Base-by-base conservation (phyloP, 2,113 vertebrate genomes). In the Erpornis zantholeuca region DNA sequence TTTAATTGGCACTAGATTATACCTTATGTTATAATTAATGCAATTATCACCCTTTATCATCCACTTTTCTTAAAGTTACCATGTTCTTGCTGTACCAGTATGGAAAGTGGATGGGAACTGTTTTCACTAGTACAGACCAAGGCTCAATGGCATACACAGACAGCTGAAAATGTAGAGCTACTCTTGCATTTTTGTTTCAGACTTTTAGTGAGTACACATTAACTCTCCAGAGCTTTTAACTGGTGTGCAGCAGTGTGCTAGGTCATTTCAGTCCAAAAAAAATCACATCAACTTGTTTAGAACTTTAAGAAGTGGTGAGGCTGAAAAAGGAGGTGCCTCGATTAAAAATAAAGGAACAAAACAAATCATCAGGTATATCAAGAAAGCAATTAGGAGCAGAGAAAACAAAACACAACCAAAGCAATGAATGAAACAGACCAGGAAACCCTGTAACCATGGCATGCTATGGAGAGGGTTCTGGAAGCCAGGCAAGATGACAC, bases 381-480 rank as follows among this genome's bases (percentile, higher is more conserved):
- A 98, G 98, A 97, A 97, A 95, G 97, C 96, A 97, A 97, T 97
- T 95, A 96, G 97, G 96, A 98, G 86, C 95, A 90, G 96, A 97
- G 96, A 96, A 98, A 97, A 98, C 96, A 97, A 97, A 98, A 98
- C 97, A 98, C 94, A 98, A 98, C 97, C 97, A 98, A 98, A 98
- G 98, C 97, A 97, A 98, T 98, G 98, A 96, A 98, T 98, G 98
- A 97, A 98, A 98, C 97, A 96, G 97, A 98, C 97, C 98, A 97
- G 98, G 98, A 98, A 98, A 98, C 98, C 98, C 98, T 98, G 98
- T 98, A 98, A 98, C 98, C 98, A 98, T 98, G 98, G 98, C 99
- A 99, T 99, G 99, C 99, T 99, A 98, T 98, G 98, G 98, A 98
- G 98, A 98, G 98, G 98, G 98, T 98, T 98, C 98, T 98, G 98